Conservation (phyloP, 2,888 invertebrate species). For the Mylabris sibirica region DNA sequence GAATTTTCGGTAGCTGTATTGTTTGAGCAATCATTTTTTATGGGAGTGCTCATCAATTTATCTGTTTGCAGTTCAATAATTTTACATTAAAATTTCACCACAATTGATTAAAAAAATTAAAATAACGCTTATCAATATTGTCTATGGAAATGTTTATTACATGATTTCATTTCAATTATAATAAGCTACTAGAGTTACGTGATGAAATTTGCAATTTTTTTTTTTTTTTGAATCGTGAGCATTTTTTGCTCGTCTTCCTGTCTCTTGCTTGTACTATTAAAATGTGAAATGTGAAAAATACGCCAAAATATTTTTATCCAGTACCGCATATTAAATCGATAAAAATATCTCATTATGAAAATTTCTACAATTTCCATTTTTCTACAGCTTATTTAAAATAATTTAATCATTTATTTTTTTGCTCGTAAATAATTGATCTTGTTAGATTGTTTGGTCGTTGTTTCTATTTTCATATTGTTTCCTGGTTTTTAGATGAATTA, state of each 20-base stretch:
- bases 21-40: background rate
- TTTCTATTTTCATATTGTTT: constrained; percentile 1
- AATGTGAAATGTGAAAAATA: background rate
- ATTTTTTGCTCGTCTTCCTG: background rate
- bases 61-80: background rate
- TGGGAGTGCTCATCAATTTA: background rate
- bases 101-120: background rate
- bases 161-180: background rate
- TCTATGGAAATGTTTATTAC: background rate
- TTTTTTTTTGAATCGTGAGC: background rate
- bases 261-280: background rate
- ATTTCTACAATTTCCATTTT: background rate
- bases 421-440: background rate
- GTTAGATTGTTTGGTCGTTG: constrained; percentile 7
- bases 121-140: background rate
- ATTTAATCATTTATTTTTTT: background rate
- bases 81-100: background rate
- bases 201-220: background rate
- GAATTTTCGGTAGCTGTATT: background rate
- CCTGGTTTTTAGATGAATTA: constrained; percentile 2
- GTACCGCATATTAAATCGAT: background rate
- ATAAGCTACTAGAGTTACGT: background rate
- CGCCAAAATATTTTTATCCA: background rate
- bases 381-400: background rate
- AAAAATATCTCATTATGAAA: background rate